Conservation (phyloP, 2,797 vertebrate genomes). For the Melanotaenia parkinsoni region DNA sequence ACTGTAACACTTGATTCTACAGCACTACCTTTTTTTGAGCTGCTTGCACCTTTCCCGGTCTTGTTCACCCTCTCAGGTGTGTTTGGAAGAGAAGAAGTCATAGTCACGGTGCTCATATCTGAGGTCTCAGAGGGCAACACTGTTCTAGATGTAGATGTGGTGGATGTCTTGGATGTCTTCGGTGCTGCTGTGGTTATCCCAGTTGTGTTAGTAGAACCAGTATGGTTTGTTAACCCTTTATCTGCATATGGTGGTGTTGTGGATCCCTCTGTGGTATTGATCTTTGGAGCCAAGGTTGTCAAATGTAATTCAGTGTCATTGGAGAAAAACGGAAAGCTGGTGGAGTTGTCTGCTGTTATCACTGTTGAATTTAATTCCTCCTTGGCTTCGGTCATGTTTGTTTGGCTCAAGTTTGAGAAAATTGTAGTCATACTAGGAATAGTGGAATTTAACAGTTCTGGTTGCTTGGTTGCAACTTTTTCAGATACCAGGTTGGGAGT, state of each 20-base stretch:
- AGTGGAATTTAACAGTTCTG: neutral
- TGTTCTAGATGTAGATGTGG: conserved; percentile 16
- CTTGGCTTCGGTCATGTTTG: conserved; percentile 30
- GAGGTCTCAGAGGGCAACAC: conserved; percentile 26
- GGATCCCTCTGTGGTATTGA: conserved; percentile 3
- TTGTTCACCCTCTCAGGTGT: conserved; percentile 47
- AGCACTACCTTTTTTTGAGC: conserved; percentile 66
- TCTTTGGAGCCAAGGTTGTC: conserved; percentile 32
- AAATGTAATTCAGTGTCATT: conserved; percentile 22
- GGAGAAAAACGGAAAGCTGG: conserved; percentile 5
- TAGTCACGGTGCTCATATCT: neutral
- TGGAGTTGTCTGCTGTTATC: neutral
- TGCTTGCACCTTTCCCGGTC: conserved; percentile 42
- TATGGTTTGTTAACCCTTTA: neutral
- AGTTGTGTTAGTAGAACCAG: neutral
- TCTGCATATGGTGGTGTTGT: neutral
- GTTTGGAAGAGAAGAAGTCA: conserved; percentile 1
- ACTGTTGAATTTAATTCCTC: conserved; percentile 23
- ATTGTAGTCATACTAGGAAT: neutral
- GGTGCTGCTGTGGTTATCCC: conserved; percentile 16
- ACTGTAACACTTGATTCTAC: conserved; percentile 32
- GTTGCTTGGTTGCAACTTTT: conserved; percentile 2
- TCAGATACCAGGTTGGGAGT: neutral
- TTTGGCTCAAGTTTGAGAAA: conserved; percentile 5
- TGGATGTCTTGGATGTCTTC: neutral